Base-by-base conservation (phyloP, 2,888 invertebrate genomes). In the Acheta domesticus region DNA sequence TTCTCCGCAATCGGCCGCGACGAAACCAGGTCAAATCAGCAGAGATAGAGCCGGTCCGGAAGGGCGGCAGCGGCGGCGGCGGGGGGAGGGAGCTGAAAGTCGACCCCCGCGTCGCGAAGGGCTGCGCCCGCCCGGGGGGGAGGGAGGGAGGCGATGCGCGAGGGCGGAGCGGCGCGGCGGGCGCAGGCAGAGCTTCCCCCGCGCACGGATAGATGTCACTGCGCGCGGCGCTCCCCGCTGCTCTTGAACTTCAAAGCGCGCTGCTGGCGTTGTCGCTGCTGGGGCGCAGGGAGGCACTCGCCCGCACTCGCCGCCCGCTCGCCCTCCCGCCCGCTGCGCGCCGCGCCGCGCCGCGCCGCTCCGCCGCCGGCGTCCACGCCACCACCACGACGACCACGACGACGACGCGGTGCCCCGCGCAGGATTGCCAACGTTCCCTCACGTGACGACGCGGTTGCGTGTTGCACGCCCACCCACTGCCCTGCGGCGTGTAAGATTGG, bases 221-320 rank as follows among this genome's bases (percentile, higher is more conserved):
- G 16, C 16, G 62, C 62, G 62, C 62, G 62, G 62, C 62, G 62
- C n/a, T 62, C 62, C 62, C 62, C 62, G 62, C n/a, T 62, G 62
- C 62, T 62, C 62, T 62, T 62, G 62, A 62, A 62, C 62, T 62
- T 62, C 62, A 62, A 62, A 62, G 62, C 16, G 14, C 62, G n/a
- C 14, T 14, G 16, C 16, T 14, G 16, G 14, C 16, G 14, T 8
- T 12, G 62, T 62, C 62, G n/a, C 62, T 11, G 62, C n/a, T n/a
- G 62, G 62, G n/a, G 2, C 11, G 62, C 62, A n/a, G 14, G 14
- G 62, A 62, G 62, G n/a, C 62, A 12, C 62, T 12, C 62, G 62
- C 19, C 19, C 19, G 14, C 62, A 62, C 62, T 62, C 62, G 62
- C 62, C 62, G 62, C 62, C n/a, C 16, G 62, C n/a, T 62, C 62